A percentile compares a stretch with the other conserved stretches of the same genome.
phyloP scores from a whole-genome alignment of 1,140 invertebrate genomes.

The Nilaparvata lugens region DNA sequence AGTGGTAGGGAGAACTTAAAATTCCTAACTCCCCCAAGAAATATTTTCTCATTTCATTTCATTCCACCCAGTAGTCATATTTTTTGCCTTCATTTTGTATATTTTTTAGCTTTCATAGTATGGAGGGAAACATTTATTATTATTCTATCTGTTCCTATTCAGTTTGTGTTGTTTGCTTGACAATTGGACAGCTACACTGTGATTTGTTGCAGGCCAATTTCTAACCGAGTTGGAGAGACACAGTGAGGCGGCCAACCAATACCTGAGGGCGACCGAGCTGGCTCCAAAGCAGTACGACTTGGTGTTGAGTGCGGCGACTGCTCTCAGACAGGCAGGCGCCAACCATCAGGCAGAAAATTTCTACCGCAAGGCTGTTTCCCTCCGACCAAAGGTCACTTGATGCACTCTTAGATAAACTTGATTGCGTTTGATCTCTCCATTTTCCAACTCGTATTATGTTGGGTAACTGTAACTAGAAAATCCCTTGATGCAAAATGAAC shows the following conservation, averaged over 20 bases:
- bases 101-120: too few relatives aligned
- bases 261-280: slow-evolving; percentile 62
- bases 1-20: too few relatives aligned
- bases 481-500: too few relatives aligned
- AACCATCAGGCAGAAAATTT: slow-evolving; percentile 71
- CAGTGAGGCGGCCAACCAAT: slow-evolving; percentile 70
- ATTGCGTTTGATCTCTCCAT: background rate
- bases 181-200: background rate
- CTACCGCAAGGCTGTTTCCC: slow-evolving; percentile 63
- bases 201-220: slow-evolving; percentile 63
- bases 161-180: too few relatives aligned
- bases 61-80: too few relatives aligned
- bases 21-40: too few relatives aligned
- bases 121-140: too few relatives aligned
- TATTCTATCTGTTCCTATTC: too few relatives aligned
- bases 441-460: background rate
- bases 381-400: slow-evolving; percentile 55
- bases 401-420: too few relatives aligned
- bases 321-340: slow-evolving; percentile 64
- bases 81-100: too few relatives aligned
- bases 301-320: slow-evolving; percentile 76
- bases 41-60: too few relatives aligned
- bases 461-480: too few relatives aligned
- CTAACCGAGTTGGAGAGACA: slow-evolving; percentile 63
- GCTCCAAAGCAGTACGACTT: slow-evolving; percentile 71